A percentile compares a stretch with the other conserved stretches of the same genome.
phyloP scores from a whole-genome alignment of 2,888 invertebrate genomes.

The Philonicus albiceps region DNA sequence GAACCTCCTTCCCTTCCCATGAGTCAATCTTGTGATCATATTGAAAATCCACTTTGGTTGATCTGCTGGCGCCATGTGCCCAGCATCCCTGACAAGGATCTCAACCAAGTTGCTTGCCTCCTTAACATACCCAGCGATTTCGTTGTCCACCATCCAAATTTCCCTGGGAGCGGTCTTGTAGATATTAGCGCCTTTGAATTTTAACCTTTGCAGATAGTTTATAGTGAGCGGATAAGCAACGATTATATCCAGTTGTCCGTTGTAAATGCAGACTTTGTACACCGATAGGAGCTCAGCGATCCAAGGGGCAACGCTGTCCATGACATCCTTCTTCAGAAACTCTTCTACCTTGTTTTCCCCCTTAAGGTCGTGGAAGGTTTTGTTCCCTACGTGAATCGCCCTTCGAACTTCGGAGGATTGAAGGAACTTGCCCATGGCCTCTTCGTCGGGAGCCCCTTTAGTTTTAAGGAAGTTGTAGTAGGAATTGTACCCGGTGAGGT shows the following conservation, averaged over 20 bases:
- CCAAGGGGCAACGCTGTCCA: constrained; percentile 81
- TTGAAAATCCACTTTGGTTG: constrained; percentile 80
- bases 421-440: constrained; percentile 58
- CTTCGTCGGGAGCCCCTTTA: constrained; percentile 70
- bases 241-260: constrained; percentile 90
- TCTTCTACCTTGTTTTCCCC: constrained; percentile 70
- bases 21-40: constrained; percentile 75
- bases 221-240: constrained; percentile 87
- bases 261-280: constrained; percentile 82
- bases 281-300: constrained; percentile 71
- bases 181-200: constrained; percentile 72
- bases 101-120: constrained; percentile 76
- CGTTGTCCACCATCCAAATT: constrained; percentile 74
- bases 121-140: constrained; percentile 80
- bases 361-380: constrained; percentile 69
- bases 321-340: constrained; percentile 77
- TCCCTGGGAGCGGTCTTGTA: constrained; percentile 73
- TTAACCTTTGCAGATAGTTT: constrained; percentile 76
- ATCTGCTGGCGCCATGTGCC: constrained; percentile 83
- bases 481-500: constrained; percentile 58
- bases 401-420: constrained; percentile 67
- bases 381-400: constrained; percentile 85
- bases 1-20: constrained; percentile 64
- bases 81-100: constrained; percentile 78
- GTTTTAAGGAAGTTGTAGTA: constrained; percentile 67